Evolutionary conservation across 2,797 vertebrate species (phyloP), one percentile per base, ranked within the genome.

Genomic region (Botia almorhae): DNA sequence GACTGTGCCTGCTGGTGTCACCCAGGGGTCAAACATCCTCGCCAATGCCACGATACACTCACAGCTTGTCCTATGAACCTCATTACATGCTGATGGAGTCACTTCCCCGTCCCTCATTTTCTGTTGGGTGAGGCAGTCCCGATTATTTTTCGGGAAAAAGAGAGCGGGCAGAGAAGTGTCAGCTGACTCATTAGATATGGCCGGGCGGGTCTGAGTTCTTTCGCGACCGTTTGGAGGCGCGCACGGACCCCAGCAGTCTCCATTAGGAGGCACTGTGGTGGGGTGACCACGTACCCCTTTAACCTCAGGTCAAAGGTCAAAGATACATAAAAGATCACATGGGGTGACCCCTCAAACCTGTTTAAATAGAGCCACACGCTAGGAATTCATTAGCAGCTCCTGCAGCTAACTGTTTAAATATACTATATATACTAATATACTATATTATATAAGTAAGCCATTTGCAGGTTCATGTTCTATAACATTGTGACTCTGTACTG

Each of bases 251-350:
- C 94, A 95, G 96, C 95, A 91, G 92, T 93, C 93, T 94, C 93
- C 92, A 97, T 95, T 95, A 92, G 92, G 17, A 94, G 93, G 94
- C 93, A 94, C 94, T 93, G 89, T 90, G 88, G 90, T 88, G 93
- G 87, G 91, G 92, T 92, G 89, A 84, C 91, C 91, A 93, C 91
- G 93, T 94, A 91, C 93, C 92, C 91, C 93, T 92, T 95, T 94
- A 91, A 97, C 96, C 96, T 95, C 94, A 91, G 95, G 96, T 98
- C 96, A 97, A 95, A 96, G 91, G 93, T n/a, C n/a, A n/a, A n/a
- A n/a, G 95, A 97, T 98, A 96, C 97, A 97, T 96, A 96, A 94
- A 93, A 95, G 95, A 96, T 96, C 93, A 93, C 93, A 92, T 78
- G 63, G 58, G 70, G 73, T 71, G 26, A 46, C 36, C 74, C 67